Percentiles rank a stretch among this genome's conserved stretches.
phyloP scores from a whole-genome alignment of 2,888 invertebrate species.

The Eustalomyia histrio region DNA sequence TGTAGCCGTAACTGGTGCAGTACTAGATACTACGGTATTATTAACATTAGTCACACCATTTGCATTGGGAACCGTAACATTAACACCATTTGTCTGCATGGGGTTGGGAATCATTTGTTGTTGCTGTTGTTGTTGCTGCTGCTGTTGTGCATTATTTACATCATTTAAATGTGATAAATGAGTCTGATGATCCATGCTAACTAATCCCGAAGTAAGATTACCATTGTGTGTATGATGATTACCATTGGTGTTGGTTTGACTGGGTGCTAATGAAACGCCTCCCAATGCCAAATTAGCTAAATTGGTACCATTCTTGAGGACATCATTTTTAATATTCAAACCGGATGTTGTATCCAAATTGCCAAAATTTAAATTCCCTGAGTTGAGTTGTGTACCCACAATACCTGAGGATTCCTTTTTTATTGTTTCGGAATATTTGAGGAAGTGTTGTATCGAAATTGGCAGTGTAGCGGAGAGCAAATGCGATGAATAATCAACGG shows the following conservation, averaged over 20 bases:
- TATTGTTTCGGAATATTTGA: conserved; percentile 80
- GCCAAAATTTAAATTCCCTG: conserved; percentile 77
- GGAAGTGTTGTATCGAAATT: conserved; percentile 80
- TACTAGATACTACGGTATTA: conserved; percentile 77
- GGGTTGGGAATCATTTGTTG: conserved; percentile 46
- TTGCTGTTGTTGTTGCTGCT: too few species aligned
- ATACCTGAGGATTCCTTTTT: conserved; percentile 79
- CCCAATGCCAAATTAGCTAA: conserved; percentile 78
- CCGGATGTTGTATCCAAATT: conserved; percentile 74
- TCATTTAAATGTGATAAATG: conserved; percentile 77
- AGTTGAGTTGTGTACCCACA: conserved; percentile 75
- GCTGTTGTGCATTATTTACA: conserved; percentile 61
- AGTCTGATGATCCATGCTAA: conserved; percentile 74
- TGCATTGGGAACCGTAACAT: conserved; percentile 66
- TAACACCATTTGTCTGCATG: conserved; percentile 67
- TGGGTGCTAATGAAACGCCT: conserved; percentile 75
- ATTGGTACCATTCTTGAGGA: conserved; percentile 79
- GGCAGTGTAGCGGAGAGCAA: conserved; percentile 80
- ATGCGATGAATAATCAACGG: conserved; percentile 80
- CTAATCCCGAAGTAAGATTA: conserved; percentile 71
- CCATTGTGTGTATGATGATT: conserved; percentile 71
- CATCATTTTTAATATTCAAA: conserved; percentile 77
- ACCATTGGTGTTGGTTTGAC: conserved; percentile 71
- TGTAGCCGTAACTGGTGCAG: conserved; percentile 77
- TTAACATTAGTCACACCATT: conserved; percentile 71